Conservation (phyloP, 1,140 invertebrate genomes). For the Magallana angulata region DNA sequence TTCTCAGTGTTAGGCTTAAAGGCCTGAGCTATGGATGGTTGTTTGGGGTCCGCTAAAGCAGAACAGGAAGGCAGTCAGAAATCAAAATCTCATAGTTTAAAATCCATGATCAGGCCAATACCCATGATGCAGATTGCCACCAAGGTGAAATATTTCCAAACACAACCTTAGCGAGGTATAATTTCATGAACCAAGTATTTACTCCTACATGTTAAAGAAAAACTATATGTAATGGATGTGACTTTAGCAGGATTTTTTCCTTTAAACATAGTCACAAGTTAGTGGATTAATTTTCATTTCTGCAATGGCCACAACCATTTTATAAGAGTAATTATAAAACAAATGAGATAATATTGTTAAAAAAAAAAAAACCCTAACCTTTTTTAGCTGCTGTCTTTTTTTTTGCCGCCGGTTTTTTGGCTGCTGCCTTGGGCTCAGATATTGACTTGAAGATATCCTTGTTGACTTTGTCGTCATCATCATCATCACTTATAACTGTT, state of each 20-base stretch:
- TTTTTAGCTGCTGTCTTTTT: slow-evolving; percentile 57
- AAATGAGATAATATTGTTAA: not conserved
- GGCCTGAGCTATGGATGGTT: slow-evolving; percentile 59
- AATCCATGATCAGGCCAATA: too few species aligned
- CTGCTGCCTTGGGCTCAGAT: slow-evolving; percentile 42
- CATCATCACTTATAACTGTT: slow-evolving; percentile 38
- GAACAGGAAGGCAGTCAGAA: slow-evolving; percentile 23
- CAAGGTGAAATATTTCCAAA: too few species aligned
- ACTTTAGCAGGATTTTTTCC: too few species aligned
- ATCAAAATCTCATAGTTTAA: not conserved
- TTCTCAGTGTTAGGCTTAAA: slow-evolving; percentile 50
- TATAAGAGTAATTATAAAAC: not conserved
- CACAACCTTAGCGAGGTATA: too few species aligned
- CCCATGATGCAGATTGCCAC: too few species aligned
- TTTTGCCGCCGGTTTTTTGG: slow-evolving; percentile 45
- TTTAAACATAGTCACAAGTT: too few species aligned
- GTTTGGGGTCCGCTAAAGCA: slow-evolving; percentile 57
- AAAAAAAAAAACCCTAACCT: slow-evolving; percentile 23
- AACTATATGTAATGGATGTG: too few species aligned
- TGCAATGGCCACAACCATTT: not conserved
- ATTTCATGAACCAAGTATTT: too few species aligned
- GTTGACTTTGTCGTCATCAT: slow-evolving; percentile 48
- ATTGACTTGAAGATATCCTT: slow-evolving; percentile 44
- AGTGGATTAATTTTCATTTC: too few species aligned
- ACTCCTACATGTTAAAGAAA: too few species aligned